Percentiles rank a stretch among this genome's conserved stretches.
These are phyloP conservation scores for Aldrovandia affinis DNA, from an alignment of 2,797 vertebrate species.

Conservation along the genomic window DNA sequence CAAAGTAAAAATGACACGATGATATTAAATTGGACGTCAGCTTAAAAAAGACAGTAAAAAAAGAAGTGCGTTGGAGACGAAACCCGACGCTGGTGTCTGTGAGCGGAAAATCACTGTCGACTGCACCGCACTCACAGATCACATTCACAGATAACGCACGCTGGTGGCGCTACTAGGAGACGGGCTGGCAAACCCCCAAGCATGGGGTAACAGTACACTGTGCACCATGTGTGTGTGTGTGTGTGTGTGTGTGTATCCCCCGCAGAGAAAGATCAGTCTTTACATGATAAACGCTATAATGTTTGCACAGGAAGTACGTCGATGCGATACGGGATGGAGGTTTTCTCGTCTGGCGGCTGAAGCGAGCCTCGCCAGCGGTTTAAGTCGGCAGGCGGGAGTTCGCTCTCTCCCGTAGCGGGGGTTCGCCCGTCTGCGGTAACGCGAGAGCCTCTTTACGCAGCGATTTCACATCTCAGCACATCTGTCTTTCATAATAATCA, in stretches of 20 bases:
- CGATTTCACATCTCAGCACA: constrained; percentile 29
- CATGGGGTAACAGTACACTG: neutral
- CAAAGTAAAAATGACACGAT: neutral
- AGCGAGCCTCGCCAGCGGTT: neutral
- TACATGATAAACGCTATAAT: neutral
- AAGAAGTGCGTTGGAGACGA: neutral
- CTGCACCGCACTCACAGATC: neutral
- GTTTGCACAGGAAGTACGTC: neutral
- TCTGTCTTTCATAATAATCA: constrained; percentile 26
- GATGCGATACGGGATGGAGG: neutral
- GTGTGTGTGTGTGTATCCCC: neutral
- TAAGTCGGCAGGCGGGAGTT: neutral
- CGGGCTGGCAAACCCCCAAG: neutral
- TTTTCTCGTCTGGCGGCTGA: neutral
- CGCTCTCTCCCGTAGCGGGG: neutral
- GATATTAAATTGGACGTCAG: too few relatives aligned
- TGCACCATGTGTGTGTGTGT: neutral
- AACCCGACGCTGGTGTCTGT: neutral
- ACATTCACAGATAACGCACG: neutral
- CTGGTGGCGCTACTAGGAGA: neutral
- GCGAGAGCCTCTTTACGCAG: neutral
- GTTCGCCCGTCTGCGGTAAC: neutral
- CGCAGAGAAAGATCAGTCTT: neutral
- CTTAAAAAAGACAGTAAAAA: too few relatives aligned
- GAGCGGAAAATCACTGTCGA: neutral